Evolutionary conservation across 2,888 invertebrate species (phyloP).

Genomic region (Ormia ochracea): DNA sequence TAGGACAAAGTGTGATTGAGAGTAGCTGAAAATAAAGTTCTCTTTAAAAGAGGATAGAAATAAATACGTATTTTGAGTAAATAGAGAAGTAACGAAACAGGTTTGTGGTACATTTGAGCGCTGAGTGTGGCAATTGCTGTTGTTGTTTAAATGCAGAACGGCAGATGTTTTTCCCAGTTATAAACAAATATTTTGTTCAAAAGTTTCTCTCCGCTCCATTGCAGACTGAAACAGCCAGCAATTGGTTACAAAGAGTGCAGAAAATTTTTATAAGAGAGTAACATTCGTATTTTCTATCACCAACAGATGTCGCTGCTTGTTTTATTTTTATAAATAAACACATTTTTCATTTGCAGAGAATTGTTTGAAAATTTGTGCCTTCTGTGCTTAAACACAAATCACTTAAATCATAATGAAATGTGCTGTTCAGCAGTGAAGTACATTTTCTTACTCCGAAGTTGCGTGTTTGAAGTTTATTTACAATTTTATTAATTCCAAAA

Average conservation of each 20-base stretch:
- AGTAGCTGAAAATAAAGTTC: not conserved
- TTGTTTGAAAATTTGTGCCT: not conserved
- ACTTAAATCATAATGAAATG: constrained; percentile 15
- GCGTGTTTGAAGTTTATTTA: too few relatives aligned
- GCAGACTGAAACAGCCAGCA: not conserved
- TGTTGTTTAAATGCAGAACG: not conserved
- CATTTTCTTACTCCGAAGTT: too few relatives aligned
- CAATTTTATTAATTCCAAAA: too few relatives aligned
- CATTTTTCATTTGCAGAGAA: not conserved
- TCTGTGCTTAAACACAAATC: not conserved
- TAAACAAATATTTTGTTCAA: constrained; percentile 6
- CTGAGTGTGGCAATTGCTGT: not conserved
- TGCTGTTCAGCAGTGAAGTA: too few relatives aligned
- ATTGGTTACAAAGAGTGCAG: not conserved
- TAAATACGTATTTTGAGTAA: not conserved
- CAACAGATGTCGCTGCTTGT: constrained; percentile 33
- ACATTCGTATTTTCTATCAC: not conserved
- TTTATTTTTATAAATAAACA: not conserved
- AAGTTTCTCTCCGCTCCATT: not conserved
- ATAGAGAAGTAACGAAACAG: constrained; percentile 30
- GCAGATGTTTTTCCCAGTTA: constrained; percentile 53
- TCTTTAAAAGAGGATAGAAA: not conserved
- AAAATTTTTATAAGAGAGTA: constrained; percentile 21
- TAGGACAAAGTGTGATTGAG: constrained; percentile 7
- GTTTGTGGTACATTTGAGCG: constrained; percentile 7